These are phyloP conservation scores for Lobophora halterata DNA, from an alignment of 2,888 invertebrate species.

Conservation along the genomic window DNA sequence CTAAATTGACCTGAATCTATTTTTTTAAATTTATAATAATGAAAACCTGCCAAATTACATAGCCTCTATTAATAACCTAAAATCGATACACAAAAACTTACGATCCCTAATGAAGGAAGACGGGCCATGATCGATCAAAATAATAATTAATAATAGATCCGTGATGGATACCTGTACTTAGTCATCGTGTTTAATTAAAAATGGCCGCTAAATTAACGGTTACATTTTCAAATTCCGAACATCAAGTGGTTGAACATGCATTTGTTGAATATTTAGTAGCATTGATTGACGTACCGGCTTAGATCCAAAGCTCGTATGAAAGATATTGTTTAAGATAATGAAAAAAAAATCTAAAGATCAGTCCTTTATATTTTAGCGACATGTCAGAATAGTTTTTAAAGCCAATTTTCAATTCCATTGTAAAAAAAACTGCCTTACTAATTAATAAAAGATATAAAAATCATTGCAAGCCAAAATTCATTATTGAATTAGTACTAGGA, in stretches of 20 bases:
- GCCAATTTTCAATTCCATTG: too few relatives aligned
- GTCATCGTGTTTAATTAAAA: conserved; percentile 80
- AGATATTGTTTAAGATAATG: too few relatives aligned
- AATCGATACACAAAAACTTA: conserved; percentile 52
- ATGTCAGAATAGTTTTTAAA: too few relatives aligned
- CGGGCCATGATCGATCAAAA: conserved; percentile 76
- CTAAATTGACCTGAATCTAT: too few relatives aligned
- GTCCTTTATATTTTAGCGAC: too few relatives aligned
- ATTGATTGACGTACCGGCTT: conserved; percentile 24
- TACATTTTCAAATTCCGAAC: conserved; percentile 60
- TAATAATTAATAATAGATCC: conserved; percentile 78
- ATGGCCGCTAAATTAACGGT: conserved; percentile 69
- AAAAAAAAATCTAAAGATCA: too few relatives aligned
- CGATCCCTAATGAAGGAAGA: conserved; percentile 73
- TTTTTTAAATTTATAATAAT: too few relatives aligned
- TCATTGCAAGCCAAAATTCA: too few relatives aligned
- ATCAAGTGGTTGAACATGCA: conserved; percentile 41
- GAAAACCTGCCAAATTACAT: conserved; percentile 22
- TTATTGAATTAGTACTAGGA: not conserved
- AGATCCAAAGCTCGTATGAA: too few relatives aligned
- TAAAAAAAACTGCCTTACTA: too few relatives aligned
- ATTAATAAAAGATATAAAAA: too few relatives aligned
- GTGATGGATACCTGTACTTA: conserved; percentile 72
- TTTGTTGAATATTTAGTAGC: conserved; percentile 33
- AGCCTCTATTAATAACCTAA: conserved; percentile 53